Conservation (phyloP, 2,113 vertebrate genomes). For the Platanista minor region DNA sequence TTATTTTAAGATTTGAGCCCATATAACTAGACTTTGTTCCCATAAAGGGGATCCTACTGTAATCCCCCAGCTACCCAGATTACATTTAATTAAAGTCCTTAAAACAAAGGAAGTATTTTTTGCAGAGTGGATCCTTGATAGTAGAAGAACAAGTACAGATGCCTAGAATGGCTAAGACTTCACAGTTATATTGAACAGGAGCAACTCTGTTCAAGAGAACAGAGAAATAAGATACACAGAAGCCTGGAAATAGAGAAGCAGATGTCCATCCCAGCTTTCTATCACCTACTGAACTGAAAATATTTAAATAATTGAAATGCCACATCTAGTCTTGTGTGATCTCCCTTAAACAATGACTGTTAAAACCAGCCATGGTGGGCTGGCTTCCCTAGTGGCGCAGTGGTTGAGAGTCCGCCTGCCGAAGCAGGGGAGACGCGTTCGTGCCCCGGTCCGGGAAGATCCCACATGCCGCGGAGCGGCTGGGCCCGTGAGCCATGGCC, state of each 20-base stretch:
- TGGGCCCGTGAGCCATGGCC: too few species aligned
- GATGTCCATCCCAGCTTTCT: not conserved
- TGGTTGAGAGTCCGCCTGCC: too few species aligned
- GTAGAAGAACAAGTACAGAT: not conserved
- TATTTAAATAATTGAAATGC: constrained; percentile 25
- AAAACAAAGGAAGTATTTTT: constrained; percentile 11
- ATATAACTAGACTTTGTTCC: constrained; percentile 33
- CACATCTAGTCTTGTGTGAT: not conserved
- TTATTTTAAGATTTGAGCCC: constrained; percentile 64
- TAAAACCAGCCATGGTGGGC: not conserved
- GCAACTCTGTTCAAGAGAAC: not conserved
- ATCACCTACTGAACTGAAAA: not conserved
- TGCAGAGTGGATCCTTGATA: not conserved
- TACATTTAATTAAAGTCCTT: constrained; percentile 44
- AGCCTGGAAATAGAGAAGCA: not conserved
- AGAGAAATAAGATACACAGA: not conserved
- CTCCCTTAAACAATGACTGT: not conserved
- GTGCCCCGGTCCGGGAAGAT: too few species aligned
- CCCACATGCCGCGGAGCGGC: too few species aligned
- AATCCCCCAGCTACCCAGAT: constrained; percentile 42
- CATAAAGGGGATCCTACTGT: not conserved
- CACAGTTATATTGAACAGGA: not conserved
- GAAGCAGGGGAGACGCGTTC: too few species aligned
- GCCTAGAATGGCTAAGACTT: not conserved
- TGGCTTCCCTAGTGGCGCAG: too few species aligned